phyloP scores from a whole-genome alignment of 2,797 vertebrate species.

The Chromis chromis region DNA sequence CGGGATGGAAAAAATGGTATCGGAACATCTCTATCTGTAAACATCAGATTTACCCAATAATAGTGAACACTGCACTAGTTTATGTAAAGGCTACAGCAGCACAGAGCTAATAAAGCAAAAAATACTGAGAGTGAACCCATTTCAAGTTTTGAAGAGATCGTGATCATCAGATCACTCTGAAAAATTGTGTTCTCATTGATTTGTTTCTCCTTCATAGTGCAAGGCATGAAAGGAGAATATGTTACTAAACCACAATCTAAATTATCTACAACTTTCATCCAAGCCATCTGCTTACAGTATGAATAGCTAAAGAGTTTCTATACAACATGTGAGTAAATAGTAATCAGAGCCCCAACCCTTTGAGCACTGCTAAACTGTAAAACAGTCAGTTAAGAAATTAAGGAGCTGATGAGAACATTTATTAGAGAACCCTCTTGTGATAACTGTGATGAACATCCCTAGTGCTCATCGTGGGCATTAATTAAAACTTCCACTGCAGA shows the following conservation, averaged over 20 bases:
- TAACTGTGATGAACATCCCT: slow-evolving; percentile 6
- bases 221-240: neutral
- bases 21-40: no score
- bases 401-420: slow-evolving; percentile 42
- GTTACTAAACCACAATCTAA: neutral
- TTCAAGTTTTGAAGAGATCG: slow-evolving; percentile 5
- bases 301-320: neutral
- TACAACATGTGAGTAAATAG: neutral
- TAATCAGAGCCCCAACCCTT: slow-evolving; percentile 13
- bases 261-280: neutral
- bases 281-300: neutral
- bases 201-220: neutral
- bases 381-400: slow-evolving; percentile 28
- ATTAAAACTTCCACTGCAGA: slow-evolving; percentile 44
- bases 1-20: no score
- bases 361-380: slow-evolving; percentile 2
- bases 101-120: slow-evolving; percentile 12
- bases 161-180: slow-evolving; percentile 10
- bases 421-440: slow-evolving; percentile 26
- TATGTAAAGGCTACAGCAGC: slow-evolving; percentile 1
- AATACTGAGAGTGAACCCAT: neutral
- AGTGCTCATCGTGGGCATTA: slow-evolving; percentile 16
- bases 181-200: slow-evolving; percentile 12
- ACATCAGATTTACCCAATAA: no score
- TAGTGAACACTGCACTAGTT: neutral